Evolutionary conservation across 2,797 vertebrate genomes (phyloP), one percentile per base, ranked within the genome.

Genomic region (Rhinichthys osculus): DNA sequence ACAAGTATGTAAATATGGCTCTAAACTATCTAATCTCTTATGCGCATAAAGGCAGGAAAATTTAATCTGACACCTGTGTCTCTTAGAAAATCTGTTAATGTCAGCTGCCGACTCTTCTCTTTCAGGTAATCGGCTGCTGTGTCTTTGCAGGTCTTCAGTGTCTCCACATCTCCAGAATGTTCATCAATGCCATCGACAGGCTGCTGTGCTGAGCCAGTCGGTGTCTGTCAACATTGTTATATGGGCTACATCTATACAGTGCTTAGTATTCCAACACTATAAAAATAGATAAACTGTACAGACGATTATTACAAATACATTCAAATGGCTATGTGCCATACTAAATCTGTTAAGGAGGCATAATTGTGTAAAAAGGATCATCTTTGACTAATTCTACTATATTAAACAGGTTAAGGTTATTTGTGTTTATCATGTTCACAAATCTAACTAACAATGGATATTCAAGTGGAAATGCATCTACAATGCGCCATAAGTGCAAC

Each of bases 271-370:
- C 52, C 67, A 76, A 87, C 50, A 80, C 54, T 83, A 86, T 67
- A 79, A 83, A 83, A 82, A 88, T 76, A 85, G 66, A 86, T 69
- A 33, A 82, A 80, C 89, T 88, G 84, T 84, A 86, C 87, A 86
- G 81, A 85, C 62, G 59, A 44, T 59, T 66, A 71, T 78, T 85
- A 87, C 73, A 83, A 87, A 62, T 90, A 91, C 90, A 91, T 91
- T 91, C 90, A 91, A 83, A 86, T 87, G 86, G 88, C 88, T 71
- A 81, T 81, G 72, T 85, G 86, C 80, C 83, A 87, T 62, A 83
- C 77, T 73, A 86, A 80, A 87, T 82, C 83, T 70, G 80, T 84
- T 76, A 42, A 77, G 21, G 74, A 86, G 82, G 84, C 85, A 88
- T 86, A 84, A 38, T 42, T 81, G 82, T 90, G 80, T 57, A 83